Conservation (phyloP, 2,888 invertebrate species). For the Tetragonula carbonaria region DNA sequence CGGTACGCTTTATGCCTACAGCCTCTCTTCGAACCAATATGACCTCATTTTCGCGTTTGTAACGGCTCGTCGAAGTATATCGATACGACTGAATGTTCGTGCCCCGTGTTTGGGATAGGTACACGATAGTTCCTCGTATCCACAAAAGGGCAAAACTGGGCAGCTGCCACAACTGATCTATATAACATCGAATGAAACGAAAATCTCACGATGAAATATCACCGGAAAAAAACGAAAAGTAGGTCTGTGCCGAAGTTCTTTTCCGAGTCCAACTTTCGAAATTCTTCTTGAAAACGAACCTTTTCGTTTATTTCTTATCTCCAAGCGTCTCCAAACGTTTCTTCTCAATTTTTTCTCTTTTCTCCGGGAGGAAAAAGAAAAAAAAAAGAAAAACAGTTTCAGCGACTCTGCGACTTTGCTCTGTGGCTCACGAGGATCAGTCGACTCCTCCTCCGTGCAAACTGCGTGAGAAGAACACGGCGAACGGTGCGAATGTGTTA, state of each 20-base stretch:
- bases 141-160: conserved; percentile 11
- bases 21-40: conserved; percentile 46
- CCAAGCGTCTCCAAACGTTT: neutral
- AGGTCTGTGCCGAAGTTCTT: neutral
- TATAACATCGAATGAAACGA: neutral
- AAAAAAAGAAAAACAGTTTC: no score
- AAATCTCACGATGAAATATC: neutral
- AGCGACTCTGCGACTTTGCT: no score
- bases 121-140: conserved; percentile 29
- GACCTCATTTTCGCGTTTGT: conserved; percentile 46
- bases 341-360: neutral
- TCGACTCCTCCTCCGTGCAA: no score
- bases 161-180: neutral
- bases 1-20: conserved; percentile 79
- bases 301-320: neutral
- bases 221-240: neutral
- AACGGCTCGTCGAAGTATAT: conserved; percentile 44
- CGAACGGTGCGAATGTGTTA: neutral
- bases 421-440: no score
- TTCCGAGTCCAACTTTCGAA: neutral
- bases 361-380: no score
- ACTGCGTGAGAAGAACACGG: no score
- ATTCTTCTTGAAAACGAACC: neutral
- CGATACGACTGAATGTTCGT: conserved; percentile 51
- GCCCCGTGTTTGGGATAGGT: conserved; percentile 17